Evolutionary conservation across 2,113 vertebrate species (phyloP), one percentile per base, ranked within the genome.

Genomic region (Cygnus atratus): DNA sequence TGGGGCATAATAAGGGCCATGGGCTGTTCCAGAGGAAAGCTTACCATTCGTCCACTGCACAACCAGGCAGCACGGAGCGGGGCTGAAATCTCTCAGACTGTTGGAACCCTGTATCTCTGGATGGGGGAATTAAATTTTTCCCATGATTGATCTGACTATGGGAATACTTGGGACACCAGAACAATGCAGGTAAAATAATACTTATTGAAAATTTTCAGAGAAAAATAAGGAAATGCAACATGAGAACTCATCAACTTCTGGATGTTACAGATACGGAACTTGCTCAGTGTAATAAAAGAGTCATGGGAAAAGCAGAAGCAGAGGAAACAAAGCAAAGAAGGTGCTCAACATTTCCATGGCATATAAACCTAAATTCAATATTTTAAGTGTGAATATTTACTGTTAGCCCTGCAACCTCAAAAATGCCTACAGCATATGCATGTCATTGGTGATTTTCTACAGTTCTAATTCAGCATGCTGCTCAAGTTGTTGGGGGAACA

Each of bases 271-370:
- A 94, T 79, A 93, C 0, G 1, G 91, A 96, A 96, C 87, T 95
- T 35, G 78, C 59, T 93, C 96, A 80, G n/a, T 92, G 95, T 96
- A 96, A 96, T 62, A 86, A 96, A 97, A 96, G 93, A 97, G 80
- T 96, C 96, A 97, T 96, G 96, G 94, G 95, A 97, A 97, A 96
- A 91, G 91, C 59, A 95, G 81, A 66, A 63, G 77, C 91, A 92
- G 80, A 77, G 80, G 58, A 92, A 94, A 94, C 77, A 91, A 96
- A 87, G 91, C 81, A 93, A 91, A 92, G 75, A 87, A 97, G 87
- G 87, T 95, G 93, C 94, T 93, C 88, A 52, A 71, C 77, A 89
- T 95, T 93, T 87, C 88, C 91, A 95, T 91, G 96, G 87, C 91
- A 87, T 73, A 94, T 96, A 92, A 95, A 96, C 74, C 33, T 87